Base-by-base conservation (phyloP, 2,888 invertebrate species). In the Amphipoea lucens region DNA sequence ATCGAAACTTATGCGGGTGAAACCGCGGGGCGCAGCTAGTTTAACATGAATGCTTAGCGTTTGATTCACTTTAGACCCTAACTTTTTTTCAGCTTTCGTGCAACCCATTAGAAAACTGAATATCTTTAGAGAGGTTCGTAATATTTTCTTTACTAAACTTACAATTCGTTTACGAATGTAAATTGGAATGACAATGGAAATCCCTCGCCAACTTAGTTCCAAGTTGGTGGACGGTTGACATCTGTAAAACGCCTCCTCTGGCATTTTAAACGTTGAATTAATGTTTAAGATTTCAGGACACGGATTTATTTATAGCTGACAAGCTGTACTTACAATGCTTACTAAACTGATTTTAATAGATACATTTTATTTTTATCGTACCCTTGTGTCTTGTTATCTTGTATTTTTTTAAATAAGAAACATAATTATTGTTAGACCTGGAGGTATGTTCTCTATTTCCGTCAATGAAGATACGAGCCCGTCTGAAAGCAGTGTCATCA, bases 221-320 rank as follows among this genome's bases (percentile, higher is more conserved):
- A 23, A 81, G 12, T 83, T 75, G 36, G 42, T 48, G 54, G 76
- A 84, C 71, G 67, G 71, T 14, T 79, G 84, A 84, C 78, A 86
- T 74, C 67, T 78, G 76, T 73, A 51, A 54, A 77, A 79, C 57
- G 76, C 66, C 84, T 78, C 12, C 40, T 76, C 45, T 65, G 69
- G 40, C 69, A 29, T 69, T 80, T 78, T 79, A 42, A 68, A 65
- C 69, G 65, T 70, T 74, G 72, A 76, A 78, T 79, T 81, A 72
- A 78, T 82, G 72, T 67, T 73, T 40, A 62, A 78, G 66, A 80
- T 78, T 51, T 57, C 57, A 57, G 23, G 4, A 48, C 20, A 62
- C 42, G 48, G 40, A 73, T 73, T 70, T 79, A 67, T 79, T 77
- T 69, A 62, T 73, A 48, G 29, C 62, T 45, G n/a, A 67, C 45